Percentiles rank a stretch among this genome's conserved stretches.
Conservation (phyloP, 2,888 invertebrate species). For the Eretmocerus hayati region DNA sequence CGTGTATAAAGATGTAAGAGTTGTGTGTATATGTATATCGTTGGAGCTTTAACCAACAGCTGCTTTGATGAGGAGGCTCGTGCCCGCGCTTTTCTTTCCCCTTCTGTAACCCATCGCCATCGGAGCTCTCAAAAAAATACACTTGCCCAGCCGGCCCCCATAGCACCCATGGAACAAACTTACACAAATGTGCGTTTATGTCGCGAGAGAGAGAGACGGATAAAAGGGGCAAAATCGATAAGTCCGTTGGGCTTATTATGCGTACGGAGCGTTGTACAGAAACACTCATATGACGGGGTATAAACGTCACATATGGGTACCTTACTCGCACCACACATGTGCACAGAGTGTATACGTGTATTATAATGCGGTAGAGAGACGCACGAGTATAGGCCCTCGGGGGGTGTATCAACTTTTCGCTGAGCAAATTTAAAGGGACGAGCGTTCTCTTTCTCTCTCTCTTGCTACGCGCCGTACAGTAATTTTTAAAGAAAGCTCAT, state of each 20-base stretch:
- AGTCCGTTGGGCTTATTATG: conserved; percentile 28
- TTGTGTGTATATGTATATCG: too few species aligned
- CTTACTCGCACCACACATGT: too few species aligned
- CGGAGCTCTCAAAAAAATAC: conserved; percentile 5
- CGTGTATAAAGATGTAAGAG: too few species aligned
- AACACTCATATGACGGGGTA: too few species aligned
- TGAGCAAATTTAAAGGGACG: conserved; percentile 17
- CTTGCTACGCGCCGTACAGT: neutral
- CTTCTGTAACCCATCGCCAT: conserved; percentile 21
- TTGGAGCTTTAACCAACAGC: too few species aligned
- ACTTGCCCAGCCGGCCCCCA: too few species aligned
- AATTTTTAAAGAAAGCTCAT: conserved; percentile 14
- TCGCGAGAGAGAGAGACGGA: conserved; percentile 7
- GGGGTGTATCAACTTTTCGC: too few species aligned
- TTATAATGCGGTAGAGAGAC: conserved; percentile 2
- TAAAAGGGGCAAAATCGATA: conserved; percentile 31
- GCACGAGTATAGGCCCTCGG: too few species aligned
- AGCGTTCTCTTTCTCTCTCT: neutral
- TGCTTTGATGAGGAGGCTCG: too few species aligned
- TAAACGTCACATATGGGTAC: too few species aligned
- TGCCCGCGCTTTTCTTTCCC: conserved; percentile 15
- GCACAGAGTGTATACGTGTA: neutral
- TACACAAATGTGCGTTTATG: neutral
- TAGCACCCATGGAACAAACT: too few species aligned
- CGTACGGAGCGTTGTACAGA: conserved; percentile 8